Evolutionary conservation across 92 coral and sea anemone genomes (phyloP).

Genomic region (Palythoa grandiflora): DNA sequence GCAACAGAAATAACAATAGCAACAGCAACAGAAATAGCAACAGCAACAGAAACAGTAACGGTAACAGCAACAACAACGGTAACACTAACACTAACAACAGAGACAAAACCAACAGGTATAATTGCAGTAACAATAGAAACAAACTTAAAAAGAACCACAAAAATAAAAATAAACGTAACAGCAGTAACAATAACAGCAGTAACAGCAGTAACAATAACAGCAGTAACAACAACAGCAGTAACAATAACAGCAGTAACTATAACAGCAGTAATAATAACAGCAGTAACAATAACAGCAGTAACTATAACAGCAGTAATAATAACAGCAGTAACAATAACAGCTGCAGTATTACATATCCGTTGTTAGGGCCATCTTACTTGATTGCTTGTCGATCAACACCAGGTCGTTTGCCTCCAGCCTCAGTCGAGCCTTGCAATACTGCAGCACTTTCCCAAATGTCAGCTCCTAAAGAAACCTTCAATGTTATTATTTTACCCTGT

Average conservation of each 20-base stretch:
- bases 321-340: background rate
- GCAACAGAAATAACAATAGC: no score
- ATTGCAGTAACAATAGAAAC: background rate
- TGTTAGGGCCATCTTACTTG: slow-evolving; percentile 66
- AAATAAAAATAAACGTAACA: background rate
- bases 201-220: background rate
- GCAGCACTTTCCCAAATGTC: slow-evolving; percentile 92
- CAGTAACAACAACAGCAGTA: background rate
- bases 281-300: background rate
- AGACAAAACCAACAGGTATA: no score
- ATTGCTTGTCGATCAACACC: slow-evolving; percentile 86
- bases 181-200: no score
- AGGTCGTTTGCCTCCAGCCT: slow-evolving; percentile 73
- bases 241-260: background rate
- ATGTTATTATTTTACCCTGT: background rate
- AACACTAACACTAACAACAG: no score
- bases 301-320: background rate
- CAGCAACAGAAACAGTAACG: no score
- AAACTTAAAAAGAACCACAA: background rate
- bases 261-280: background rate
- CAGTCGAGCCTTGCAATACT: slow-evolving; percentile 76
- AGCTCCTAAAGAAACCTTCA: slow-evolving; percentile 72
- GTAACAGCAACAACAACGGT: no score
- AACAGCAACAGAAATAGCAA: no score
- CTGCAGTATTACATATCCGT: background rate